These are phyloP conservation scores for Tachina lurida DNA, from an alignment of 2,888 invertebrate species.

Conservation along the genomic window DNA sequence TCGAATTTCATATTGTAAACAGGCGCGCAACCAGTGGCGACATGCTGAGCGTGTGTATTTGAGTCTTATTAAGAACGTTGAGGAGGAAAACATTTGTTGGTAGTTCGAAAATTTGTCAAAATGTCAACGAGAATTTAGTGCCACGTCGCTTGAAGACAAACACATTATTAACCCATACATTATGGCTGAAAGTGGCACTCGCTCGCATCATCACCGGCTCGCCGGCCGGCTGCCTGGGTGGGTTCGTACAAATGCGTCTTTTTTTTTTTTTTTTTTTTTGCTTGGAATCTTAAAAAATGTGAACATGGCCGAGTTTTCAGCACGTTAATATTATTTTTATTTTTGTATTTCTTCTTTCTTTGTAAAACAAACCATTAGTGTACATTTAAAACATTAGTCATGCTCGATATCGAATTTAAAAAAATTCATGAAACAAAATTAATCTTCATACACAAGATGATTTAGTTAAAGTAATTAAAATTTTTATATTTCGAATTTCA, in stretches of 20 bases:
- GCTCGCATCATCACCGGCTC: slow-evolving; percentile 43
- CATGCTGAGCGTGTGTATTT: slow-evolving; percentile 64
- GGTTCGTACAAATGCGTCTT: not conserved
- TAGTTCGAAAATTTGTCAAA: slow-evolving; percentile 81
- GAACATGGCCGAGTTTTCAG: slow-evolving; percentile 54
- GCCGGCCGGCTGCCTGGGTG: slow-evolving; percentile 29
- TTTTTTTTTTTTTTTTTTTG: not conserved
- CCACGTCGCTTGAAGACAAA: slow-evolving; percentile 57
- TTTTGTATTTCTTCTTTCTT: slow-evolving; percentile 74
- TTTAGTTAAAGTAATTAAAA: slow-evolving; percentile 81
- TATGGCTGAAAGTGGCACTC: slow-evolving; percentile 9
- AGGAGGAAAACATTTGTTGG: slow-evolving; percentile 74
- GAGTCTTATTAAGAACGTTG: slow-evolving; percentile 4
- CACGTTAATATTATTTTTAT: slow-evolving; percentile 67
- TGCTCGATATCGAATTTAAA: slow-evolving; percentile 73
- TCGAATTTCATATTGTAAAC: slow-evolving; percentile 69
- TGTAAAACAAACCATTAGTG: slow-evolving; percentile 83
- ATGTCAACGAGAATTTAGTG: slow-evolving; percentile 79
- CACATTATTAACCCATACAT: slow-evolving; percentile 56
- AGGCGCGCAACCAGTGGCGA: slow-evolving; percentile 69
- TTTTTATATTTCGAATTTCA: slow-evolving; percentile 73
- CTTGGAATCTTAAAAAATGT: slow-evolving; percentile 19
- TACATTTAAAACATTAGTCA: slow-evolving; percentile 82
- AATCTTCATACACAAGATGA: slow-evolving; percentile 75
- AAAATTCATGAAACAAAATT: slow-evolving; percentile 43